Conservation (phyloP, 2,888 invertebrate species). For the Mystacides longicornis region DNA sequence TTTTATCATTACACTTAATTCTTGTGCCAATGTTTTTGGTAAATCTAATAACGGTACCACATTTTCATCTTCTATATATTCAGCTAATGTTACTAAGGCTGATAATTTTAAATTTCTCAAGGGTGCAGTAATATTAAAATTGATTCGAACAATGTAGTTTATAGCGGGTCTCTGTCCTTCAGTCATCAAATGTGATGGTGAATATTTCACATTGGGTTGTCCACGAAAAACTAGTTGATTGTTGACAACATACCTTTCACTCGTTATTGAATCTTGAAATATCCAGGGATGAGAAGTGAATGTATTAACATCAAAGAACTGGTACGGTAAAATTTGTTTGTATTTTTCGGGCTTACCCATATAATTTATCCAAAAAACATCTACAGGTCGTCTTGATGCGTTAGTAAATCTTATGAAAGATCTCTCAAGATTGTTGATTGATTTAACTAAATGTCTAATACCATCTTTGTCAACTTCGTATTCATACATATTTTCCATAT, state of each 20-base stretch:
- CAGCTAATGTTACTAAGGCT: constrained; percentile 41
- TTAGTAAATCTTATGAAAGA: constrained; percentile 33
- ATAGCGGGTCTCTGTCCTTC: constrained; percentile 3
- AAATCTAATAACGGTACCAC: constrained; percentile 38
- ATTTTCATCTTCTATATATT: constrained; percentile 32
- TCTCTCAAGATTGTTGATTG: constrained; percentile 6
- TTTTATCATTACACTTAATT: constrained; percentile 31
- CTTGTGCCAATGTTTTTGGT: constrained; percentile 38
- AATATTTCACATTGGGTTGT: constrained; percentile 27
- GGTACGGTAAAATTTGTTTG: constrained; percentile 47
- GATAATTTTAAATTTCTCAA: constrained; percentile 44
- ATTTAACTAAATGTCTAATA: constrained; percentile 10
- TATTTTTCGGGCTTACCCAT: constrained; percentile 56
- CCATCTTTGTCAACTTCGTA: constrained; percentile 21
- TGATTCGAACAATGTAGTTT: constrained; percentile 26
- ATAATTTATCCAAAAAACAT: constrained; percentile 74
- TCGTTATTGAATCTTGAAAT: constrained; percentile 62
- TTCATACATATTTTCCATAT: constrained; percentile 7
- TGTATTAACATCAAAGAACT: constrained; percentile 61
- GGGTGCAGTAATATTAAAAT: constrained; percentile 48
- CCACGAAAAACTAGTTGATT: constrained; percentile 33
- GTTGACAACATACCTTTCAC: constrained; percentile 56
- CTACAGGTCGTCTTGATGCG: constrained; percentile 40
- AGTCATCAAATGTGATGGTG: constrained; percentile 23
- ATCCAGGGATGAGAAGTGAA: constrained; percentile 81